Evolutionary conservation across 2,113 vertebrate species (phyloP).

Genomic region (Terrapene triunguis): DNA sequence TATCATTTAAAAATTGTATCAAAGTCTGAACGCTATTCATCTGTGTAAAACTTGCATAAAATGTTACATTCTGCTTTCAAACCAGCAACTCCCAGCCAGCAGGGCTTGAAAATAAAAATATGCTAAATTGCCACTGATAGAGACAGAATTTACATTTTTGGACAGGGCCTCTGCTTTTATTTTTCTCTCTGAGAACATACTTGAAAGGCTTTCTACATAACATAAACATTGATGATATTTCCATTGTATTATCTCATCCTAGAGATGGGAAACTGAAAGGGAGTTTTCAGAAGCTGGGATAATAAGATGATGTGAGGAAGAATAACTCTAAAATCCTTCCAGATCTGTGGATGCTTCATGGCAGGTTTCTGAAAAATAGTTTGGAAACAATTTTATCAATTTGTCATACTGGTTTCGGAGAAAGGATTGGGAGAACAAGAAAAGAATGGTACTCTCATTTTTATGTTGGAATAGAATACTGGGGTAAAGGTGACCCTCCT

Average conservation of each 20-base stretch:
- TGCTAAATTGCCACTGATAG: neutral
- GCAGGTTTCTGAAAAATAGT: neutral
- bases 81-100: neutral
- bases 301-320: slow-evolving; percentile 9
- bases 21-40: neutral
- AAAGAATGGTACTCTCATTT: neutral
- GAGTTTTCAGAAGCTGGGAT: slow-evolving; percentile 48
- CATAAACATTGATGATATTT: slow-evolving; percentile 60
- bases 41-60: neutral
- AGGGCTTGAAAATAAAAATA: neutral
- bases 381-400: slow-evolving; percentile 42
- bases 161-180: slow-evolving; percentile 20
- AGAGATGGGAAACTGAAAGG: slow-evolving; percentile 45
- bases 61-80: neutral
- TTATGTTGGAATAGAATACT: neutral
- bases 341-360: slow-evolving; percentile 3
- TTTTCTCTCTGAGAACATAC: neutral
- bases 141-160: neutral
- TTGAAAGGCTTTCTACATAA: slow-evolving; percentile 38
- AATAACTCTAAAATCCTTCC: neutral
- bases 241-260: slow-evolving; percentile 31
- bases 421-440: neutral
- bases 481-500: neutral
- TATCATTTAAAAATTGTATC: neutral
- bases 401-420: neutral